Base-by-base conservation (phyloP, 2,113 vertebrate genomes). In the Syngnathus scovelli region DNA sequence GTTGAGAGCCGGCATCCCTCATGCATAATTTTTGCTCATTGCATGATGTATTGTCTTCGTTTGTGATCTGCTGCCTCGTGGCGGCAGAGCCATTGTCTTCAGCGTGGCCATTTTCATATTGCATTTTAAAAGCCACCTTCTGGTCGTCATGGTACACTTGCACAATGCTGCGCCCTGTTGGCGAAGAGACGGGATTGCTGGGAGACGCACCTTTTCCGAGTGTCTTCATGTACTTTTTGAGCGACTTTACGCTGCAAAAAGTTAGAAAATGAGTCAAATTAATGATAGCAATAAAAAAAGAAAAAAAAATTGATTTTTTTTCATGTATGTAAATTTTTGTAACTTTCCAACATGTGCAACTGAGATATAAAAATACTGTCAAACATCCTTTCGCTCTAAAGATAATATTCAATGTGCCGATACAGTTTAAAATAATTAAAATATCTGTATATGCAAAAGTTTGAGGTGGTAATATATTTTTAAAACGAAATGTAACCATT, bases 71-170 rank as follows among this genome's bases (percentile, higher is more conserved):
- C 12, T 75, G 68, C 43, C 69, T 72, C n/a, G 59, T 58, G 61
- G 8, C 21, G 61, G 78, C 43, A 16, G 68, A 67, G 7, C 27
- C 46, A 10, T 71, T 71, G 58, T 81, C 79, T 23, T 48, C 19
- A 9, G 59, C 48, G 36, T 70, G 77, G 33, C 69, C 75, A 7
- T 80, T 83, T 13, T 48, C 68, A 44, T 77, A 62, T 33, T 54
- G n/a, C 75, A 70, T 74, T 54, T 73, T 77, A 12, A 82, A 82
- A 43, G 62, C 68, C 70, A 82, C 80, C 52, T 75, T 78, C 65
- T 81, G 76, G 66, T 59, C 65, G 64, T 87, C 85, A 83, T 86
- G 63, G 64, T 74, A 73, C 39, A 83, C 65, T 60, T 75, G 76
- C 49, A 78, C 69, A 6, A 62, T 67, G 69, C 77, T 75, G 75